Evolutionary conservation across 2,797 vertebrate genomes (phyloP).

Genomic region (Acipenser transmontanus): DNA sequence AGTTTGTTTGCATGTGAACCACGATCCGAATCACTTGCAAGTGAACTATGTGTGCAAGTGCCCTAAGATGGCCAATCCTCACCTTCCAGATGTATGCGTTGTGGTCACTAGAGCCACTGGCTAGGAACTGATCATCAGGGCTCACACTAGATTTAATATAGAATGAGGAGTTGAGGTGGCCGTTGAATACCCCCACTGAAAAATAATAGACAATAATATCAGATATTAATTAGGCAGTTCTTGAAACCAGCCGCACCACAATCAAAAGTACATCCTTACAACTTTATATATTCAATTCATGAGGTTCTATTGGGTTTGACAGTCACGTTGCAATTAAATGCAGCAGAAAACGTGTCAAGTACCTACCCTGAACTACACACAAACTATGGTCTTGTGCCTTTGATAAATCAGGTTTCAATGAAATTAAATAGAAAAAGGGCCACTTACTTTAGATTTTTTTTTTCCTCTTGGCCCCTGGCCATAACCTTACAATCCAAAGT

Average conservation of each 20-base stretch:
- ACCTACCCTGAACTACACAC: too few relatives aligned
- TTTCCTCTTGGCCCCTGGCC: too few relatives aligned
- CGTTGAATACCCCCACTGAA: constrained; percentile 77
- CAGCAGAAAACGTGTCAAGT: too few relatives aligned
- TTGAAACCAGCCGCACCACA: neutral
- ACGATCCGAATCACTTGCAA: too few relatives aligned
- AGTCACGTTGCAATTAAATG: too few relatives aligned
- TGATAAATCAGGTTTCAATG: too few relatives aligned
- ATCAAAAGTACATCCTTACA: constrained; percentile 10
- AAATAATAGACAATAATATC: constrained; percentile 5
- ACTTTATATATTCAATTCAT: constrained; percentile 40
- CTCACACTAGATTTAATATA: constrained; percentile 88
- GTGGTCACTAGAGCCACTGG: constrained; percentile 88
- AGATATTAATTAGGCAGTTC: constrained; percentile 1
- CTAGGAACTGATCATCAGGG: constrained; percentile 87
- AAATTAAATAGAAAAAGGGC: too few relatives aligned
- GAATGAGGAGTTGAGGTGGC: constrained; percentile 90
- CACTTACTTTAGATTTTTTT: too few relatives aligned
- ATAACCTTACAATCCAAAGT: too few relatives aligned
- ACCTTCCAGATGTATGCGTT: constrained; percentile 92
- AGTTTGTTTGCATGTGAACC: too few relatives aligned
- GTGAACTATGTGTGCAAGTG: neutral
- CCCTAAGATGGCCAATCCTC: constrained; percentile 5
- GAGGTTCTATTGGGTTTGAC: neutral
- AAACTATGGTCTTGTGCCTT: too few relatives aligned